phyloP scores from a whole-genome alignment of 2,113 vertebrate genomes.

The Platichthys stellatus region DNA sequence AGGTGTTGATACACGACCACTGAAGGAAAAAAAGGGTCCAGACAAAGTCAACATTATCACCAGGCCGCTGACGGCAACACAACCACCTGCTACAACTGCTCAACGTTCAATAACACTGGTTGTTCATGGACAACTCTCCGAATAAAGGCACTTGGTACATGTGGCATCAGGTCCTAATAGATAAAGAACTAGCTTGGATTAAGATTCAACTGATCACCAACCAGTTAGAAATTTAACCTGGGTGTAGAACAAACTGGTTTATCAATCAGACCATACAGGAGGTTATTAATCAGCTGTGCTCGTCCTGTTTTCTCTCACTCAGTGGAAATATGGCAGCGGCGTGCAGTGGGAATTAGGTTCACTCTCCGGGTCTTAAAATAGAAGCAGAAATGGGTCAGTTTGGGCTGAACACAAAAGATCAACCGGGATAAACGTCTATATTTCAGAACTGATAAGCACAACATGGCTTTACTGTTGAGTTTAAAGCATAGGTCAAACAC shows the following conservation, averaged over 20 bases:
- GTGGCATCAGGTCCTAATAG: not conserved
- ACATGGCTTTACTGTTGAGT: not conserved
- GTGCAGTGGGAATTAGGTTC: constrained; percentile 47
- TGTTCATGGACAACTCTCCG: constrained; percentile 5
- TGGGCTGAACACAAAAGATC: constrained; percentile 31
- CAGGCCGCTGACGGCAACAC: not conserved
- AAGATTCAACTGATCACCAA: not conserved
- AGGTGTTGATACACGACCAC: constrained; percentile 59
- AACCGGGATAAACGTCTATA: not conserved
- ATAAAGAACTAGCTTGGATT: not conserved
- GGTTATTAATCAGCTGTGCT: constrained; percentile 21
- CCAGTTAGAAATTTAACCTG: not conserved
- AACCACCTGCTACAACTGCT: constrained; percentile 48
- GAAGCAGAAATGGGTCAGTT: constrained; percentile 74
- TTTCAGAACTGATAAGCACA: not conserved
- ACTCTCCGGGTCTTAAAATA: constrained; percentile 74
- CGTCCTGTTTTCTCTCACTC: constrained; percentile 18
- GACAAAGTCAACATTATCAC: constrained; percentile 33
- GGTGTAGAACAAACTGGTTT: not conserved
- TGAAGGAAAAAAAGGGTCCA: constrained; percentile 19
- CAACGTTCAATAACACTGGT: constrained; percentile 6
- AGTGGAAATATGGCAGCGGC: constrained; percentile 22
- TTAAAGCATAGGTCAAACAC: not conserved
- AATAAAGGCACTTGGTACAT: not conserved
- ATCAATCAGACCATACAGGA: not conserved